Evolutionary conservation across 2,888 invertebrate species (phyloP), one percentile per base, ranked within the genome.

Genomic region (Netelia virgata): DNA sequence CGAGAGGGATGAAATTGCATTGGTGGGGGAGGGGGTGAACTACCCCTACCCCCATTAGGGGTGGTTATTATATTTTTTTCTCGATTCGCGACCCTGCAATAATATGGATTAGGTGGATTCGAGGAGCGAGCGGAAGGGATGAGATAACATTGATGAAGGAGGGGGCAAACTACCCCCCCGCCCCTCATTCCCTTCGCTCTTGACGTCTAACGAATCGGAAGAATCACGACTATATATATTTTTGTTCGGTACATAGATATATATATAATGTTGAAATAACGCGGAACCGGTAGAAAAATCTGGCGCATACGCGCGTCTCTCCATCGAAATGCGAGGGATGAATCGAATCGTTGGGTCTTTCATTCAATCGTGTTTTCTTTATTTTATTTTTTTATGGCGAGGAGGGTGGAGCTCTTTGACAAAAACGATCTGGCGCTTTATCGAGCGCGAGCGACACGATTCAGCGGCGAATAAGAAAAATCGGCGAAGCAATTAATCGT

Each of bases 161-260:
- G 14, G 28, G 53, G 66, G 50, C 59, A 1, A 20, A 23, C n/a
- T 20, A 36, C 68, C 50, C 63, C 63, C 69, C 63, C 6, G 5
- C 28, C 28, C 3, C 28, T 28, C 0, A 28, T 28, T 28, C 28
- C 28, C 16, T 16, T 36, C 63, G 43, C n/a, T 41, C n/a, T 53
- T 14, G 64, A 28, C 28, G 70, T 66, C 66, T 72, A 84, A 81
- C 83, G 72, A 81, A 63, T 84, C 80, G 68, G 66, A 84, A 80
- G 61, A 80, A 77, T 84, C 68, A 50, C 61, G 72, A 80, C 59
- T 72, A 23, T 72, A 23, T 72, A 23, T 72, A 23, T 47, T 72
- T 57, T 18, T 75, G 41, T 69, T 57, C 16, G 16, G 50, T 64
- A n/a, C 43, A 41, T 64, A n/a, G n/a, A 53, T 20, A 23, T 20